Evolutionary conservation across 2,797 vertebrate genomes (phyloP).

Genomic region (Rachycentron canadum): DNA sequence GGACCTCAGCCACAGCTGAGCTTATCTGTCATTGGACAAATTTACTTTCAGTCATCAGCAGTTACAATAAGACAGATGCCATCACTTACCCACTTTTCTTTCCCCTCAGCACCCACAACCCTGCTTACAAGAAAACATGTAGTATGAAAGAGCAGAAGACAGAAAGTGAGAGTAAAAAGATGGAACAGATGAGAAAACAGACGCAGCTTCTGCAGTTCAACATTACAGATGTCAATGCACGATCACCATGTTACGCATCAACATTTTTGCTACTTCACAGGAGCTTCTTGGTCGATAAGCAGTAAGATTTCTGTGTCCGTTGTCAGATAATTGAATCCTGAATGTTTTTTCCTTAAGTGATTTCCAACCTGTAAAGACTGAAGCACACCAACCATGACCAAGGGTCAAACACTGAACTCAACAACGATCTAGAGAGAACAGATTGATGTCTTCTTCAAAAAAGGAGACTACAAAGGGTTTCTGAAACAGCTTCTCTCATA

Average conservation of each 20-base stretch:
- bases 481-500: neutral
- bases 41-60: conserved; percentile 10
- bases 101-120: neutral
- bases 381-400: neutral
- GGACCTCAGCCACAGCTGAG: conserved; percentile 84
- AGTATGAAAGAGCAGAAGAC: neutral
- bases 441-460: neutral
- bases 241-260: conserved; percentile 5
- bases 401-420: conserved; percentile 4
- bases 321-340: conserved; percentile 3
- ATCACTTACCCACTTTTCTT: neutral
- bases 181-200: neutral
- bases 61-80: neutral
- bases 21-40: conserved; percentile 86
- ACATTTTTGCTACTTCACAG: conserved; percentile 22
- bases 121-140: neutral
- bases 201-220: neutral
- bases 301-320: conserved; percentile 6
- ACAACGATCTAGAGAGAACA: neutral
- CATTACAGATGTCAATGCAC: conserved; percentile 14
- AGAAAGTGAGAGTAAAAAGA: neutral
- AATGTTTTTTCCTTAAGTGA: neutral
- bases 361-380: neutral
- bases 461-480: neutral
- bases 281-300: conserved; percentile 20